phyloP scores from a whole-genome alignment of 2,113 vertebrate species.

The Orthonyx spaldingii region DNA sequence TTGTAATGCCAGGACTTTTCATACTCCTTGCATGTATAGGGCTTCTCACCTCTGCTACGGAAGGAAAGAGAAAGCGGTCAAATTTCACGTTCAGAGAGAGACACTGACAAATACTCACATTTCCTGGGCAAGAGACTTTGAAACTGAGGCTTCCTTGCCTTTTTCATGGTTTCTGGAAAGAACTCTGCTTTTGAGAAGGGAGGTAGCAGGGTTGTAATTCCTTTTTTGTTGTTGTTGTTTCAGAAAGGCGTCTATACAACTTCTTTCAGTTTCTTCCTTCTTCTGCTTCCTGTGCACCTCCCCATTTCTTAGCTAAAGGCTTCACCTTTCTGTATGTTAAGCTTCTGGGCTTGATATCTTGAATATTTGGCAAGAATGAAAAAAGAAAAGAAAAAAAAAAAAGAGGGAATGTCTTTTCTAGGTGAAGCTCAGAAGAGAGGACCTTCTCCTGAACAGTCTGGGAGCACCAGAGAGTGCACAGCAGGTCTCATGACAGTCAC shows the following conservation, averaged over 20 bases:
- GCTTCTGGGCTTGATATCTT: slow-evolving; percentile 40
- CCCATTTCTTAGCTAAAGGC: slow-evolving; percentile 71
- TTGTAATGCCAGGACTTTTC: neutral
- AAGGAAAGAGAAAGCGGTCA: neutral
- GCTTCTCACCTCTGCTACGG: neutral
- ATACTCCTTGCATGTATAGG: rapidly evolving
- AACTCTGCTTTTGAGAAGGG: neutral
- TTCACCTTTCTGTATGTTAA: slow-evolving; percentile 70
- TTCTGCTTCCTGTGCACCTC: slow-evolving; percentile 63
- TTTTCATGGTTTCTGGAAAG: neutral
- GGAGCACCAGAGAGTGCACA: neutral
- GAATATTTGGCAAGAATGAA: slow-evolving; percentile 29
- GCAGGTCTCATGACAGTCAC: neutral
- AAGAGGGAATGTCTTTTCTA: neutral
- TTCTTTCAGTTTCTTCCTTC: slow-evolving; percentile 25
- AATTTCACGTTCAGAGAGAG: neutral
- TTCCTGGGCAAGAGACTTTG: neutral
- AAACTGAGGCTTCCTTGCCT: neutral
- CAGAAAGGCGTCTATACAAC: slow-evolving; percentile 59
- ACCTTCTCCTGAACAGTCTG: neutral
- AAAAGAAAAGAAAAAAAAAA: neutral
- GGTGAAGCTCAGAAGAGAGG: neutral
- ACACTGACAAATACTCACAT: neutral
- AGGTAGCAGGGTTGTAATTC: neutral
- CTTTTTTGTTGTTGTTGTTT: neutral